phyloP scores from a whole-genome alignment of 1,140 invertebrate species.

The Bombyx mandarina region DNA sequence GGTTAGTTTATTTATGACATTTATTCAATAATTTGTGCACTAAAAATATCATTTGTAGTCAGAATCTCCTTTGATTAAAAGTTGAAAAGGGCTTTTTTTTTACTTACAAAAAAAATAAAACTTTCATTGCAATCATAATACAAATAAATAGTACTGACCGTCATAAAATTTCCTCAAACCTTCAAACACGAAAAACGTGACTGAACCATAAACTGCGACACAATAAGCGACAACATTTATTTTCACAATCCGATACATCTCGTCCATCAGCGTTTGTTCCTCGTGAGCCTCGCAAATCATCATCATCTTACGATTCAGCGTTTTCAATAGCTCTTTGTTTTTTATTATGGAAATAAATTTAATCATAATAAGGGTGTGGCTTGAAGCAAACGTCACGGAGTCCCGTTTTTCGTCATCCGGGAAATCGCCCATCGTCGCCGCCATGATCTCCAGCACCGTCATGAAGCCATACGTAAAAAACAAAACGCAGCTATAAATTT shows the following conservation, averaged over 20 bases:
- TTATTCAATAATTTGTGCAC: no score
- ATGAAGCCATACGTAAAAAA: constrained; percentile 37
- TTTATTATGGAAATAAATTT: constrained; percentile 45
- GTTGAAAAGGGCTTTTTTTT: no score
- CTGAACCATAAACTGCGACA: constrained; percentile 33
- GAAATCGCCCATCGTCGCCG: constrained; percentile 38
- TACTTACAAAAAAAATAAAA: no score
- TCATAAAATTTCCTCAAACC: constrained; percentile 36
- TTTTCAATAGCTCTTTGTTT: constrained; percentile 38
- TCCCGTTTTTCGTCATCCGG: constrained; percentile 49
- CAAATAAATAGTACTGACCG: constrained; percentile 23
- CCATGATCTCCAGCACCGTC: constrained; percentile 50
- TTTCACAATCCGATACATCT: constrained; percentile 49
- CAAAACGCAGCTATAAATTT: constrained; percentile 22
- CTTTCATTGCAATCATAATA: no score
- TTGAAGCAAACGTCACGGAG: constrained; percentile 41
- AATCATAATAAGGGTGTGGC: constrained; percentile 49
- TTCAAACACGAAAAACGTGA: constrained; percentile 38
- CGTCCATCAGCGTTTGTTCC: constrained; percentile 25
- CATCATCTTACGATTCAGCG: constrained; percentile 36
- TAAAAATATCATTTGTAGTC: no score
- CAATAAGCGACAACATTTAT: constrained; percentile 45
- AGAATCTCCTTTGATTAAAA: no score
- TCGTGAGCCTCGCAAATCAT: constrained; percentile 38
- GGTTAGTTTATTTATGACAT: no score